These are phyloP conservation scores for Ptyas mucosa DNA, from an alignment of 2,113 vertebrate genomes.

Conservation along the genomic window DNA sequence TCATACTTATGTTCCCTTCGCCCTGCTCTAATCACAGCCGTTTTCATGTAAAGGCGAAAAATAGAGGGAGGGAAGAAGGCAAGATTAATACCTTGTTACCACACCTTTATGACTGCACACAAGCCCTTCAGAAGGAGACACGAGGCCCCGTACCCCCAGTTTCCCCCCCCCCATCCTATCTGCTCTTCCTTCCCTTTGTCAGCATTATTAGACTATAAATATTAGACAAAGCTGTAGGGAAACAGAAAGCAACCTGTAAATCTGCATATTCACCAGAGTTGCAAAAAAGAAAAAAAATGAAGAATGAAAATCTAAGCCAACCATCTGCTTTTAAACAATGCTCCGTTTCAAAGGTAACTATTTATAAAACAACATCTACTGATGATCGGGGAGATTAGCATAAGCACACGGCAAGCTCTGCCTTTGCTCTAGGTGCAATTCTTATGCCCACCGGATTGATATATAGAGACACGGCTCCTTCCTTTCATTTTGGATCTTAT, in stretches of 20 bases:
- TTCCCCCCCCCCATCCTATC: constrained; percentile 20
- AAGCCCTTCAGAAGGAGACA: constrained; percentile 37
- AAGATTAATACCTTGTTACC: constrained; percentile 59
- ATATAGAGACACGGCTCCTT: neutral
- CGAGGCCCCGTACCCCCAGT: neutral
- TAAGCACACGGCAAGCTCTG: neutral
- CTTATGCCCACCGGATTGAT: neutral
- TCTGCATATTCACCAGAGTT: constrained; percentile 32
- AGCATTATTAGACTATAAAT: constrained; percentile 49
- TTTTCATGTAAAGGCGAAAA: constrained; percentile 57
- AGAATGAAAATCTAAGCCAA: constrained; percentile 39
- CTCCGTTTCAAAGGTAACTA: constrained; percentile 40
- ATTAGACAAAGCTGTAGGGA: constrained; percentile 12
- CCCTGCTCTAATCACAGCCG: constrained; percentile 58
- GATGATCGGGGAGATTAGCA: constrained; percentile 3
- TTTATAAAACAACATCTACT: constrained; percentile 11
- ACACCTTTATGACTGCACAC: constrained; percentile 45
- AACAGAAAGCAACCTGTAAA: constrained; percentile 26
- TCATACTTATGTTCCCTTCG: constrained; percentile 66
- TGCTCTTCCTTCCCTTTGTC: constrained; percentile 42
- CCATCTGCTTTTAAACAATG: constrained; percentile 38
- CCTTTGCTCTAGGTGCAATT: neutral
- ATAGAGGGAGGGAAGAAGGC: constrained; percentile 33
- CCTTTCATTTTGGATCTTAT: neutral
- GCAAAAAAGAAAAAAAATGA: neutral